Conservation (phyloP, 2,797 vertebrate species). For the Mastacembelus armatus region DNA sequence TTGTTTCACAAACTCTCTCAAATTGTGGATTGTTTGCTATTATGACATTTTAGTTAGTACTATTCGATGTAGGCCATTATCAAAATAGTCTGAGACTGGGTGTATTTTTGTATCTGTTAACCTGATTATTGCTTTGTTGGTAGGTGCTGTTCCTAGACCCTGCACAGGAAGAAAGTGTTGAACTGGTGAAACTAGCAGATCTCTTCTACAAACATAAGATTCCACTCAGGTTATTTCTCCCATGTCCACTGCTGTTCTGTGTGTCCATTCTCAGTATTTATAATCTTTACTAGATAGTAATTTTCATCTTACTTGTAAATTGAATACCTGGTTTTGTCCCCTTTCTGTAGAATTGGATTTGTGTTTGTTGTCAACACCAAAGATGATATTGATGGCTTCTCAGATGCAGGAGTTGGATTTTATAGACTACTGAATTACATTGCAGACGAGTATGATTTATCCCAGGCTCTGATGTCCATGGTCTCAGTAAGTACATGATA, state of each 20-base stretch:
- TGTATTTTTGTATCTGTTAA: neutral
- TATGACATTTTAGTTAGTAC: neutral
- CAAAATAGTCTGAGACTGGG: neutral
- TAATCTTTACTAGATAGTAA: slow-evolving; percentile 62
- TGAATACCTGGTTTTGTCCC: slow-evolving; percentile 66
- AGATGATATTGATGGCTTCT: slow-evolving; percentile 88
- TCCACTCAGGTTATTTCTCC: slow-evolving; percentile 88
- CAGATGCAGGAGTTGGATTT: slow-evolving; percentile 91
- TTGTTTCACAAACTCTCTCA: neutral
- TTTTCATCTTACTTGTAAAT: slow-evolving; percentile 72
- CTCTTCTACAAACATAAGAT: slow-evolving; percentile 92
- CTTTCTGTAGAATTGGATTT: slow-evolving; percentile 91
- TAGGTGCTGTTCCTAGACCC: slow-evolving; percentile 91
- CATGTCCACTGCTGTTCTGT: slow-evolving; percentile 42
- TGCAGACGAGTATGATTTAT: slow-evolving; percentile 87
- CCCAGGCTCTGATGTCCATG: slow-evolving; percentile 89
- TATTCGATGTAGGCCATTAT: too few relatives aligned
- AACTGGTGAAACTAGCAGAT: slow-evolving; percentile 91
- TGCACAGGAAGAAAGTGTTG: slow-evolving; percentile 85
- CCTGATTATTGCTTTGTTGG: slow-evolving; percentile 22
- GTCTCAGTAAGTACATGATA: slow-evolving; percentile 86
- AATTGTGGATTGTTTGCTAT: neutral
- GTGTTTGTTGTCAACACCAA: slow-evolving; percentile 92
- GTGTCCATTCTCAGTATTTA: slow-evolving; percentile 53
- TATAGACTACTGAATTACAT: slow-evolving; percentile 93